Evolutionary conservation across 1,140 invertebrate species (phyloP).

Genomic region (Melipona quadrifasciata): DNA sequence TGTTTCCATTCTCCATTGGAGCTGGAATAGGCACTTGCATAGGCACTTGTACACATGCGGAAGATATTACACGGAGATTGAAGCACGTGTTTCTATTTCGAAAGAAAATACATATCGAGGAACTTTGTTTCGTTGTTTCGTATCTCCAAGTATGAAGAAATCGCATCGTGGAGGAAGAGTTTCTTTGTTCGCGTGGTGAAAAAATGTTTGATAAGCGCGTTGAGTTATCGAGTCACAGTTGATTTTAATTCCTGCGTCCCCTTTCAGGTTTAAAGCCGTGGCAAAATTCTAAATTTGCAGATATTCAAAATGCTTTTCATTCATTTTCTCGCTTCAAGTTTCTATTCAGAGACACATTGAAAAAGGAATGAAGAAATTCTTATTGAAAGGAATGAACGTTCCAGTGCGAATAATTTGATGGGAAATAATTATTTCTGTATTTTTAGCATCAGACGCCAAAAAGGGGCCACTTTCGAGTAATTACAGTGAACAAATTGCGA

Average conservation of each 20-base stretch:
- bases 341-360: too few species aligned
- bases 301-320: too few species aligned
- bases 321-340: too few species aligned
- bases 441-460: background rate
- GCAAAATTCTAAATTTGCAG: background rate
- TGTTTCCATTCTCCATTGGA: background rate
- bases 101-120: too few species aligned
- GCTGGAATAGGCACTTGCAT: too few species aligned
- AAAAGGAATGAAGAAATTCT: too few species aligned
- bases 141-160: slow-evolving; percentile 34
- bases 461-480: background rate
- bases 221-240: slow-evolving; percentile 42
- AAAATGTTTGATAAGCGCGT: slow-evolving; percentile 33
- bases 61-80: too few species aligned
- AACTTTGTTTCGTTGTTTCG: background rate
- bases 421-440: background rate
- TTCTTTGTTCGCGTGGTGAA: background rate
- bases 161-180: slow-evolving; percentile 38
- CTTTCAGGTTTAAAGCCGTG: background rate
- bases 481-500: too few species aligned
- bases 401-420: background rate
- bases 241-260: slow-evolving; percentile 45
- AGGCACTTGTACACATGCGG: too few species aligned
- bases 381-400: background rate
- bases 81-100: too few species aligned